Evolutionary conservation across 2,888 invertebrate genomes (phyloP).

Genomic region (Pachycephus smyrnensis): DNA sequence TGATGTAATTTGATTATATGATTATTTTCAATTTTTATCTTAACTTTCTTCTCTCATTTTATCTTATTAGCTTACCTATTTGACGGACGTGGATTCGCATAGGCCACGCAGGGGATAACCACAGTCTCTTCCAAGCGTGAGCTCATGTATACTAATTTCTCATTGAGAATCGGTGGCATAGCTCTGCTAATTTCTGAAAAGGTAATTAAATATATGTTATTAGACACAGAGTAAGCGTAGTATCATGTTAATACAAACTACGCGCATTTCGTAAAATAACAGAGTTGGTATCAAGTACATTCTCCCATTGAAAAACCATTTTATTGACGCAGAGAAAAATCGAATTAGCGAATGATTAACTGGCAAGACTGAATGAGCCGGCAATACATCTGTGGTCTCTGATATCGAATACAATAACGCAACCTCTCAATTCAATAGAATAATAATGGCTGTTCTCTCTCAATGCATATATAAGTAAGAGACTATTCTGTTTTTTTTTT

Average conservation of each 20-base stretch:
- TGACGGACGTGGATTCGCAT: slow-evolving; percentile 72
- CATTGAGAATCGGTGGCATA: slow-evolving; percentile 72
- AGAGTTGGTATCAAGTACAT: not conserved
- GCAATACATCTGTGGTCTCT: not conserved
- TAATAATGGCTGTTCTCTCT: not conserved
- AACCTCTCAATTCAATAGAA: not conserved
- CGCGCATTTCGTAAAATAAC: not conserved
- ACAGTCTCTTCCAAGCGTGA: slow-evolving; percentile 70
- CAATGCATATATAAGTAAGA: not conserved
- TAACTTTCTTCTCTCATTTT: not conserved
- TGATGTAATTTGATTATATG: not conserved
- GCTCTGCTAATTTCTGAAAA: slow-evolving; percentile 69
- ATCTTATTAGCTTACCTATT: slow-evolving; percentile 68
- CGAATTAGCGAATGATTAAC: not conserved
- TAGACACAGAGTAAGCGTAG: too few relatives aligned
- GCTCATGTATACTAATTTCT: slow-evolving; percentile 68
- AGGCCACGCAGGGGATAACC: slow-evolving; percentile 74
- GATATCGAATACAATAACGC: not conserved
- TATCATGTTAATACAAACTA: not conserved
- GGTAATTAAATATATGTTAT: not conserved
- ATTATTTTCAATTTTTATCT: not conserved
- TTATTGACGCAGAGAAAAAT: not conserved
- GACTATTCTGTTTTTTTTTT: not conserved
- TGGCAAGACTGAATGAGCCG: not conserved
- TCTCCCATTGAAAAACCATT: not conserved